Evolutionary conservation across 2,113 vertebrate species (phyloP).

Genomic region (Callochromis pleurospilus): DNA sequence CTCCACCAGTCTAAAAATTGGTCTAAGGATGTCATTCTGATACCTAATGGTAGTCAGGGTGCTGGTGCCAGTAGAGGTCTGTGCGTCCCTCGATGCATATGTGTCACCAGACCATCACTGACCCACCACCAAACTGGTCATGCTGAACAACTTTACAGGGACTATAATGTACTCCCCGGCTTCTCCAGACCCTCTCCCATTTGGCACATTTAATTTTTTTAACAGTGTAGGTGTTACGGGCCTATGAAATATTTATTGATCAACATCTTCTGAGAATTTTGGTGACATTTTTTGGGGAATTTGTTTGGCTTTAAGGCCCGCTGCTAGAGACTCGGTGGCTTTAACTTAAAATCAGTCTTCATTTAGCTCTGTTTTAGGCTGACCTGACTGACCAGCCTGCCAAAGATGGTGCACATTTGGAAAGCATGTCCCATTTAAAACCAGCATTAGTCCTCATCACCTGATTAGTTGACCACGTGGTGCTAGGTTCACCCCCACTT

Average conservation of each 20-base stretch:
- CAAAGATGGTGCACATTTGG: neutral
- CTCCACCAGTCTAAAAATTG: neutral
- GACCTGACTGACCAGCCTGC: neutral
- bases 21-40: neutral
- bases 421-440: neutral
- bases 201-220: neutral
- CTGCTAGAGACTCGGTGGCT: neutral
- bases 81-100: fast-evolving
- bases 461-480: neutral
- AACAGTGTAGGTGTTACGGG: neutral
- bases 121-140: neutral
- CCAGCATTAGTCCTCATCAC: neutral
- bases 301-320: neutral
- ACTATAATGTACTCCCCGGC: neutral
- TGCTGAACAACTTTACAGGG: neutral
- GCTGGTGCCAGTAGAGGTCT: neutral
- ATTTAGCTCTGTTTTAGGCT: neutral
- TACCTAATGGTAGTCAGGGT: neutral
- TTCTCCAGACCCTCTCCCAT: neutral
- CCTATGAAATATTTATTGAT: neutral
- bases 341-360: neutral
- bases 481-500: neutral
- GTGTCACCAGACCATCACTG: neutral
- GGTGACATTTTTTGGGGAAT: neutral
- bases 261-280: neutral